These are phyloP conservation scores for Aphaenogaster ashmeadi DNA, from an alignment of 1,140 invertebrate species.

Conservation along the genomic window DNA sequence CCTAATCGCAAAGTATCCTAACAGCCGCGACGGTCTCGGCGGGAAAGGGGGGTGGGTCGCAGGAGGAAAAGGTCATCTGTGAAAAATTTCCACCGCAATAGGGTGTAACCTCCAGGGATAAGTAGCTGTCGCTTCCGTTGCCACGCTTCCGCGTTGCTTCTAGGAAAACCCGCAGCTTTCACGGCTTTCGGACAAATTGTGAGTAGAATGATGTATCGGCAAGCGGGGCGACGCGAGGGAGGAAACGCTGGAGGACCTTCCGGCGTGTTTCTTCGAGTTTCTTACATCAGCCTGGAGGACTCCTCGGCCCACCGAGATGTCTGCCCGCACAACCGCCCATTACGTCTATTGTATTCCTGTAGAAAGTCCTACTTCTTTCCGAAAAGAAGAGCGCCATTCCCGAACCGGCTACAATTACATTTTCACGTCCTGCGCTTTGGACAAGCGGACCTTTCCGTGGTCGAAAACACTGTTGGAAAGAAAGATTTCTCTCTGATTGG, in stretches of 20 bases:
- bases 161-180: conserved; percentile 80
- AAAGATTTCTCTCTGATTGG: conserved; percentile 70
- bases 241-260: conserved; percentile 82
- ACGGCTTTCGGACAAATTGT: conserved; percentile 83
- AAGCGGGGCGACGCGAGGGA: conserved; percentile 69
- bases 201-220: conserved; percentile 84
- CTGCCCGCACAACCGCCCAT: conserved; percentile 80
- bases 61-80: conserved; percentile 61
- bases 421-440: conserved; percentile 61
- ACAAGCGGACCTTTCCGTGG: conserved; percentile 47
- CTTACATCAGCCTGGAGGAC: conserved; percentile 71
- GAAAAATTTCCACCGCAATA: conserved; percentile 77
- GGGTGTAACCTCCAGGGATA: conserved; percentile 76
- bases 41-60: neutral
- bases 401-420: conserved; percentile 71
- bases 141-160: conserved; percentile 47
- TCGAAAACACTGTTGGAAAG: conserved; percentile 55
- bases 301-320: conserved; percentile 70
- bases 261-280: conserved; percentile 71
- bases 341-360: conserved; percentile 75
- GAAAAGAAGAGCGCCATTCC: conserved; percentile 14
- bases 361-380: conserved; percentile 51
- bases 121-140: conserved; percentile 83
- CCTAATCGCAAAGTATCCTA: conserved; percentile 3
- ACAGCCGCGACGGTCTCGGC: conserved; percentile 1